Base-by-base conservation (phyloP, 2,797 vertebrate species). In the Echiichthys vipera region DNA sequence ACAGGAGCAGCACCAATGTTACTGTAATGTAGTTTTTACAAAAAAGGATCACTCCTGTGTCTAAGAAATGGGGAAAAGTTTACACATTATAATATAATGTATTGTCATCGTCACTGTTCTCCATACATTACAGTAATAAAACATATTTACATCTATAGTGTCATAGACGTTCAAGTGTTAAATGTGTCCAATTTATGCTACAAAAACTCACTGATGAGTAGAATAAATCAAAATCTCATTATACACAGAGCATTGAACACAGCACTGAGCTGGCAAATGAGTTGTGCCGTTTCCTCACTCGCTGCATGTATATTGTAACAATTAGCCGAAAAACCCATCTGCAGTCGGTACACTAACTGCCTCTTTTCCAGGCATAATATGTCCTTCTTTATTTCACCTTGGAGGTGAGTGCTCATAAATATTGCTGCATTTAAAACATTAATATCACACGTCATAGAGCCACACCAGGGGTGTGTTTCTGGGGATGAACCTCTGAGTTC, bases 161-260 rank as follows among this genome's bases (percentile, higher is more conserved):
- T 67, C 39, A 17, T 8, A 43, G 32, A 62, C 56, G 68, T 24
- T 61, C 27, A 46, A 74, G 67, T 81, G 77, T 57, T 75, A 75
- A 84, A 87, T 72, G 72, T 81, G 67, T 56, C 74, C 72, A 80
- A 74, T 87, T 83, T 78, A 74, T 70, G 58, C 70, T 73, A 73
- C 62, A 69, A 64, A 84, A 80, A 78, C 42, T 66, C 37, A 74
- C 50, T 71, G 81, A 89, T 88, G 73, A 72, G 51, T 53, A 47
- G 71, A 81, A 90, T 85, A 76, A 84, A 87, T 88, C 84, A 88
- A 83, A 88, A 80, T 74, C 78, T 88, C 74, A 84, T 88, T 83
- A 84, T 83, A 55, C 63, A 76, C 81, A 74, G 69, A 74, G 69
- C 58, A 6, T 57, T 77, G 79, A 84, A 81, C 69, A 58, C 65